Base-by-base conservation (phyloP, 2,797 vertebrate species). In the Pseudochaenichthys georgianus region DNA sequence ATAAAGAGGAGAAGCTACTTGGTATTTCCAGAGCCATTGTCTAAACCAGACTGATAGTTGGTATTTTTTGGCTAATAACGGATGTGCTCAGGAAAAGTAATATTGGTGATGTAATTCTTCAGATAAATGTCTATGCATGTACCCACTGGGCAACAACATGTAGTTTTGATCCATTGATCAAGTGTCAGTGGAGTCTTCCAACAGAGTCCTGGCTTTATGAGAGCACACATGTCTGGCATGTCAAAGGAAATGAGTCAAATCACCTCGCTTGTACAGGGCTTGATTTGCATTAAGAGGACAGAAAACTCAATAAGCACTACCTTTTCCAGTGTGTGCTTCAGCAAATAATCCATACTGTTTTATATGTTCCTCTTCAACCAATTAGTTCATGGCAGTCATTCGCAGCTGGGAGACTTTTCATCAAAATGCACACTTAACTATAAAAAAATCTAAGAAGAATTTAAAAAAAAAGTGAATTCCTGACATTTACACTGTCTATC, bases 11-110 rank as follows among this genome's bases (percentile, higher is more conserved):
- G 60, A 58, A 72, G 73, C 65, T 73, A 73, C 82, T 88, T 77
- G 68, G 58, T 72, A 54, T 82, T 84, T 79, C 68, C 67, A 82
- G 82, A 79, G 77, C 64, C 58, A 78, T 79, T 85, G 71, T 87
- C 71, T 64, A 59, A 76, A 28, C 45, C 9, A n/a, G 48, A 75
- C 66, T 66, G 34, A 34, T 34, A 38, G 34, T 38, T 9, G 34
- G 34, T 38, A 6, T 42, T 61, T 54, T 60, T 70, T 43, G 62
- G 8, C 31, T 57, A 45, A 46, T n/a, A 74, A 57, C 38, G 34
- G 31, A 48, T 73, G 48, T 70, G 17, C 71, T 47, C 5, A 5
- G 42, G 16, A 59, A 64, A 61, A 70, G 34, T 47, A 23, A 28
- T 6, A 21, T 6, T 16, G 41, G 21, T 17, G 9, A 9, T 47